Evolutionary conservation across 37 sponge, comb jelly and placozoan species (phyloP).

Genomic region (Agelas oroides): DNA sequence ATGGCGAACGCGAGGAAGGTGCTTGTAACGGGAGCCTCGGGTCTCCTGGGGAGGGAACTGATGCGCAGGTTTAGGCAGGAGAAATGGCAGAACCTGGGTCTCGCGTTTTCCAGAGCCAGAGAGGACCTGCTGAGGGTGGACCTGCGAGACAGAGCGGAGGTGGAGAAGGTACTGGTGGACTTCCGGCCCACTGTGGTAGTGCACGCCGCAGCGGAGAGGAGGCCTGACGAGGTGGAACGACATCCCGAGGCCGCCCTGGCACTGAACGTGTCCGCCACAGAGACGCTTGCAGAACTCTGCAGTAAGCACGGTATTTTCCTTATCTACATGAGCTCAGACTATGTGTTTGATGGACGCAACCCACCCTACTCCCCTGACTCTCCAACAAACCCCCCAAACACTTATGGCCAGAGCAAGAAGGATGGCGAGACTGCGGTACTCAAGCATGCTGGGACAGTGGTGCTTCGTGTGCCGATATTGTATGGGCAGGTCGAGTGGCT

Average conservation of each 20-base stretch:
- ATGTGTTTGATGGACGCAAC: conserved; percentile 85
- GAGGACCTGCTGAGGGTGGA: conserved; percentile 71
- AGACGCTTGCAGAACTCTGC: conserved; percentile 51
- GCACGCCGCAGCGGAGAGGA: conserved; percentile 90
- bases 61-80: conserved; percentile 29
- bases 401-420: conserved; percentile 75
- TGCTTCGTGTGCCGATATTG: conserved; percentile 83
- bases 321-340: conserved; percentile 88
- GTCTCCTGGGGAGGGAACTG: conserved; percentile 81
- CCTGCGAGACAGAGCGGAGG: conserved; percentile 44
- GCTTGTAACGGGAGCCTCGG: conserved; percentile 90
- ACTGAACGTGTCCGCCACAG: conserved; percentile 78
- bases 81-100: conserved; percentile 73
- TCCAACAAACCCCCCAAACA: conserved; percentile 79
- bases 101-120: conserved; percentile 75
- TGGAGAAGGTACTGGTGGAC: conserved; percentile 57
- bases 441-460: conserved; percentile 23
- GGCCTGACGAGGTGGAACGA: conserved; percentile 86
- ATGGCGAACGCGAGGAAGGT: conserved; percentile 67
- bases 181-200: conserved; percentile 75
- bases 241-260: conserved; percentile 29
- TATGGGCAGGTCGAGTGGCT: conserved; percentile 79
- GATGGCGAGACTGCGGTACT: conserved; percentile 69
- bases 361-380: conserved; percentile 76
- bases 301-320: conserved; percentile 28